These are phyloP conservation scores for Phainopepla nitens DNA, from an alignment of 2,113 vertebrate genomes.

Conservation along the genomic window DNA sequence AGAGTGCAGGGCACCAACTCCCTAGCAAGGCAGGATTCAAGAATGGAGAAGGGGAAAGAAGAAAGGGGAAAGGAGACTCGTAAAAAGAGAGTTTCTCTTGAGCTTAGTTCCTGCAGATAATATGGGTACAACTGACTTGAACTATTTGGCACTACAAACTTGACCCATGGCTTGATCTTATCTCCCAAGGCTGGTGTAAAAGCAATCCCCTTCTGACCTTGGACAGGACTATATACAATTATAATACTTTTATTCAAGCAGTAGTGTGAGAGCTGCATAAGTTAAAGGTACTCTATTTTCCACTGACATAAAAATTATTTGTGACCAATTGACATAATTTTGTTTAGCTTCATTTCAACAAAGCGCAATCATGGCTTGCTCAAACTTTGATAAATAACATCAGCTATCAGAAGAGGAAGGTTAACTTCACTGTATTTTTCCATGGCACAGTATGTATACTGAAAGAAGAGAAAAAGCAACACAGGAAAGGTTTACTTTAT, in stretches of 20 bases:
- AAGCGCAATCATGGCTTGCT: background rate
- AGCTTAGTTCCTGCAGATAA: background rate
- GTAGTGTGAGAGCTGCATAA: background rate
- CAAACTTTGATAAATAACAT: background rate
- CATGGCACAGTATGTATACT: background rate
- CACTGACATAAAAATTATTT: background rate
- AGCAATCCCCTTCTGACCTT: background rate
- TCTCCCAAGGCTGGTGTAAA: background rate
- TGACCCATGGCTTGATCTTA: accelerated
- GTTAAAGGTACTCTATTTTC: background rate
- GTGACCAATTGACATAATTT: background rate
- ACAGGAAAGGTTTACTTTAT: background rate
- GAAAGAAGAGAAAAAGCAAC: background rate
- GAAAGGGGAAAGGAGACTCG: background rate
- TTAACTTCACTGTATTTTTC: background rate
- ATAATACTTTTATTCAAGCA: background rate
- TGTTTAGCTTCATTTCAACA: background rate
- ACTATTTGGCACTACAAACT: background rate
- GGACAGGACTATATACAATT: background rate
- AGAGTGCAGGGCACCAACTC: background rate
- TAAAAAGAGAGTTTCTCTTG: background rate
- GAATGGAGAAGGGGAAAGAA: background rate
- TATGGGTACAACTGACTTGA: background rate
- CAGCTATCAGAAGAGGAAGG: background rate
- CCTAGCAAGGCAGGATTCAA: background rate